Percentiles rank a stretch among this genome's conserved stretches.
These are phyloP conservation scores for Ruditapes philippinarum DNA, from an alignment of 1,140 invertebrate genomes.

Conservation along the genomic window DNA sequence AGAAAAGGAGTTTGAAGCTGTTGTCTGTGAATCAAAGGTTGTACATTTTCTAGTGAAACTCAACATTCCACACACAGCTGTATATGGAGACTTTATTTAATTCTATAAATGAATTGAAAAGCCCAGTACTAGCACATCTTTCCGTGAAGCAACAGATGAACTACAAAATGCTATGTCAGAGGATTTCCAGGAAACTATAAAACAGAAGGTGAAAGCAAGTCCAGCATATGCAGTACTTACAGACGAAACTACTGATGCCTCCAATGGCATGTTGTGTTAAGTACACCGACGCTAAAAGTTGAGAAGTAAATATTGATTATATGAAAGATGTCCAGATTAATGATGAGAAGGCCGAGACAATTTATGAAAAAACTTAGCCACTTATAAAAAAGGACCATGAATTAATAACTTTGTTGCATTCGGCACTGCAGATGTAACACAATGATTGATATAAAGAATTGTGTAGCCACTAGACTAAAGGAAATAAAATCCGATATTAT, in stretches of 20 bases:
- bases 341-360: constrained; percentile 31
- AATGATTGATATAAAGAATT: constrained; percentile 38
- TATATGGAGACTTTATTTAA: too few species aligned
- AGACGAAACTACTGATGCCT: constrained; percentile 15
- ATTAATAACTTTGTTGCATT: constrained; percentile 33
- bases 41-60: too few species aligned
- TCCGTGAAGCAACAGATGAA: too few species aligned
- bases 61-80: too few species aligned
- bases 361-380: constrained; percentile 1
- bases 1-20: neutral
- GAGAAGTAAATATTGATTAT: constrained; percentile 5
- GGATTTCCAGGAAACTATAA: neutral
- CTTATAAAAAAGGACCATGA: neutral
- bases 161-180: neutral
- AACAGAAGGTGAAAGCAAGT: neutral
- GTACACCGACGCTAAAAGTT: neutral
- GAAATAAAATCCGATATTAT: neutral
- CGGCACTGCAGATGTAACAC: neutral
- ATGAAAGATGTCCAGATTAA: constrained; percentile 9
- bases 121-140: neutral
- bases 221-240: neutral
- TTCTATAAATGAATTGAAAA: too few species aligned
- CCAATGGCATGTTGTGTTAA: constrained; percentile 20
- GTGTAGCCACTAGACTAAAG: constrained; percentile 15
- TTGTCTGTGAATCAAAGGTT: too few species aligned